phyloP scores from a whole-genome alignment of 2,888 invertebrate genomes.

The Chymomyza fuscimana region DNA sequence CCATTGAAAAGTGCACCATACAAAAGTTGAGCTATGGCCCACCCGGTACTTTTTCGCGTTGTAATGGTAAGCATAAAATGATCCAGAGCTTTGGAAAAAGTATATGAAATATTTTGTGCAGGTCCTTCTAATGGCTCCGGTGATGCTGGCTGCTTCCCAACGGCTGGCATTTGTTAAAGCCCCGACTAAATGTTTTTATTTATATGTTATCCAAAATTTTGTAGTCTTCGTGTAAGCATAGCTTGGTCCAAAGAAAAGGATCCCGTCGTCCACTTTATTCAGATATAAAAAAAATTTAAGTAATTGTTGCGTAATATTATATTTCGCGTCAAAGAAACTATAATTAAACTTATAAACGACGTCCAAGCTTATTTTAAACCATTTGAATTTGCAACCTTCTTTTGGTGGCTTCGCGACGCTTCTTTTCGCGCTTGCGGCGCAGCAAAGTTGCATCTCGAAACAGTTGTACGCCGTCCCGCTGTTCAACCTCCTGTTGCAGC shows the following conservation, averaged over 20 bases:
- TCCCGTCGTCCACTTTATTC: too few relatives aligned
- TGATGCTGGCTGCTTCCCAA: conserved; percentile 64
- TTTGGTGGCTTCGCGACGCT: conserved; percentile 67
- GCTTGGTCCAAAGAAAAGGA: not conserved
- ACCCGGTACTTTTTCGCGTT: conserved; percentile 80
- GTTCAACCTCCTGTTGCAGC: conserved; percentile 88
- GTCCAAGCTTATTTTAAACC: conserved; percentile 25
- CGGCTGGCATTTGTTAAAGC: conserved; percentile 74
- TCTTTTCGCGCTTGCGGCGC: conserved; percentile 83
- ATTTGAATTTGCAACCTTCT: conserved; percentile 71
- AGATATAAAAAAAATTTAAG: not conserved
- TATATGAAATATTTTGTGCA: conserved; percentile 5
- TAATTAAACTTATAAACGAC: not conserved
- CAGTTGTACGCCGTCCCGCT: conserved; percentile 86
- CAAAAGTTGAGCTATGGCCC: conserved; percentile 84
- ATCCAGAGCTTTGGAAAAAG: not conserved
- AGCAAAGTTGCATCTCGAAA: conserved; percentile 88
- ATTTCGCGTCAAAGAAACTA: not conserved
- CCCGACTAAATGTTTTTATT: conserved; percentile 16
- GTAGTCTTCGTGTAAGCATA: conserved; percentile 21
- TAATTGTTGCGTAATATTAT: not conserved
- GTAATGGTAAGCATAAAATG: conserved; percentile 61
- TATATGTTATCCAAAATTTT: conserved; percentile 53
- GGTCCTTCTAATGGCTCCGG: conserved; percentile 47
- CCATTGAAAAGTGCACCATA: conserved; percentile 81